A percentile compares a stretch with the other conserved stretches of the same genome.
These are phyloP conservation scores for Antrozous pallidus DNA, from an alignment of 2,797 vertebrate genomes.

Conservation along the genomic window DNA sequence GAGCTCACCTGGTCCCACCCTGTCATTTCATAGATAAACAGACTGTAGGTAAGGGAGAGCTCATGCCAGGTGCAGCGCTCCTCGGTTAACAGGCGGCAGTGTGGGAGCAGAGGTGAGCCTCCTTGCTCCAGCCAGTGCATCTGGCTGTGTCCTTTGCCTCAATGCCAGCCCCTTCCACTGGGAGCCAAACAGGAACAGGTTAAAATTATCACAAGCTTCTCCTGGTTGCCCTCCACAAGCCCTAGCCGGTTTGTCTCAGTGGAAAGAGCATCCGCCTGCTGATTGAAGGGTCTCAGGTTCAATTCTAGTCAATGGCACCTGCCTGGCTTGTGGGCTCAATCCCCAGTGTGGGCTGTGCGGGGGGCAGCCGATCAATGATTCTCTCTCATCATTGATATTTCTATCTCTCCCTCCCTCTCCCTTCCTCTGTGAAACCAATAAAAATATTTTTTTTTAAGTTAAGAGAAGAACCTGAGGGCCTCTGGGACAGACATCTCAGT, in stretches of 20 bases:
- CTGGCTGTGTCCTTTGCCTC: background rate
- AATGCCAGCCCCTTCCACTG: background rate
- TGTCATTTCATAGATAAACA: background rate
- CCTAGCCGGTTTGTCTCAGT: background rate
- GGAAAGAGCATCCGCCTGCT: no score
- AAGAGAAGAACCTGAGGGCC: background rate
- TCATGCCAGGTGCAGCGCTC: rapidly evolving
- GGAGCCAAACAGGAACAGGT: background rate
- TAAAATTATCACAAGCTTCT: background rate
- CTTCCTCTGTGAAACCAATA: no score
- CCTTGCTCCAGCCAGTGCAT: no score
- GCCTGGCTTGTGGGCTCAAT: no score
- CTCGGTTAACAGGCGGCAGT: rapidly evolving
- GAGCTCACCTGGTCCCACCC: background rate
- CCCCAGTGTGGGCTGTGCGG: no score
- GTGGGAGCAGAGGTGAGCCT: background rate
- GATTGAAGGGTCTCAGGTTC: no score
- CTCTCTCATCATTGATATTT: no score
- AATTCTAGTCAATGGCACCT: no score
- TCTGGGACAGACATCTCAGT: background rate
- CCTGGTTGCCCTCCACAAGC: background rate
- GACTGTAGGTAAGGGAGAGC: background rate
- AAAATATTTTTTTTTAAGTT: no score
- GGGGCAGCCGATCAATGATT: no score
- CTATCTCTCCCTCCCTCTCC: no score